Base-by-base conservation (phyloP, 2,888 invertebrate genomes). In the Nebria brevicollis region DNA sequence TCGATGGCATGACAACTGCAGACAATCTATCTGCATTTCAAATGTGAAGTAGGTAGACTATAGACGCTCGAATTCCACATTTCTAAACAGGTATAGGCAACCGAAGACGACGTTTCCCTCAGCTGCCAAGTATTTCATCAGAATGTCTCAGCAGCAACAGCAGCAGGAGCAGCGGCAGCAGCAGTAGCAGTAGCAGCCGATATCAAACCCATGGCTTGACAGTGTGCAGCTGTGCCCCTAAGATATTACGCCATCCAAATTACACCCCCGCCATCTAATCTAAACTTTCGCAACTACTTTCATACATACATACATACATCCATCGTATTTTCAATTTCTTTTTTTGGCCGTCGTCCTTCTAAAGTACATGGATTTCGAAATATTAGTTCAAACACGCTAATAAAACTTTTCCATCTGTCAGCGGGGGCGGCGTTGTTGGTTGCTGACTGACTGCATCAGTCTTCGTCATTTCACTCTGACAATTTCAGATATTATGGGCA, bases 1-100 rank as follows among this genome's bases (percentile, higher is more conserved):
- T 54, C 54, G 54, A 54, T 54, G 54, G 54, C 54, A 54, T 54
- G 54, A 54, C 54, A 54, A 54, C 54, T 54, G 54, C 54, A 54
- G 54, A 54, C 54, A 54, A 54, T 54, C 54, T 54, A 54, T 54
- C 54, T 54, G 54, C 54, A 54, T 54, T 54, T 54, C 54, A 54
- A 8, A 54, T 54, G 54, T 54, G 54, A 54, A 54, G 54, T 54
- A 54, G 54, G 54, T 54, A 13, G 54, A 54, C 13, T 54, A 34
- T 34, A 34, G 34, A 34, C 54, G 54, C 54, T 13, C 54, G 8
- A 8, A 13, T 54, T 54, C 54, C 54, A 54, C 54, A 54, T 54
- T 54, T 54, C 54, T 54, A 54, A 54, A 54, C 54, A 54, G 54
- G 54, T 54, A 54, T 13, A 13, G 13, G 54, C 54, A 8, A 54